Evolutionary conservation across 2,797 vertebrate species (phyloP), one percentile per base, ranked within the genome.

Genomic region (Eulemur rubriventer): DNA sequence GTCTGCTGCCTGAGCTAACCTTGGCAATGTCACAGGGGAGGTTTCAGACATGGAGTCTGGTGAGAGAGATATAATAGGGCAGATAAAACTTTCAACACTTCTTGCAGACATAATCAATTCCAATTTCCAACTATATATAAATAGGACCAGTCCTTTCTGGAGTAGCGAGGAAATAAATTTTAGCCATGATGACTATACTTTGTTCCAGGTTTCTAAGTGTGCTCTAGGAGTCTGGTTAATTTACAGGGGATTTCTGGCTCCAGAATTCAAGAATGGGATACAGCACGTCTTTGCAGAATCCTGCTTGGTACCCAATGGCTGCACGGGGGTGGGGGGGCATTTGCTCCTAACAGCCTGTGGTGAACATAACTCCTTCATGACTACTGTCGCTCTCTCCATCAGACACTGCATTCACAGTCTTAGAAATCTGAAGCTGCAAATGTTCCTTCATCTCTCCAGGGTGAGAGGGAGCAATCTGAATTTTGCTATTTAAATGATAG

Each of bases 401-500:
- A 73, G 30, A 22, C 65, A 69, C 5, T 35, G 0, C 24, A 41
- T 57, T 80, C 65, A 24, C 38, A 89, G 46, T 79, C 61, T 89
- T 69, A 94, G 59, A 93, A 94, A 61, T 59, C 28, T 26, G 22
- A 61, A 90, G 43, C 30, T 89, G 7, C 57, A 91, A 50, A 73
- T 81, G 0, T 48, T 89, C 10, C 70, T 89, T 92, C 10, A 16
- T 75, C 30, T 92, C 30, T 91, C 24, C 35, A 59, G 22, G 61
- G 30, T 70, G 26, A 43, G 1, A 35, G 1, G 26, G 26, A 24
- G 24, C 11, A 87, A 78, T 90, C 59, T 82, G 35, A 96, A 92
- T 83, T 83, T 90, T 92, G 41, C 81, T 95, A 70, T 92, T 90
- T 88, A 94, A 91, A 55, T 79, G 82, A 86, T 10, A 28, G 16